Base-by-base conservation (phyloP, 2,888 invertebrate genomes). In the Iphiclides podalirius region DNA sequence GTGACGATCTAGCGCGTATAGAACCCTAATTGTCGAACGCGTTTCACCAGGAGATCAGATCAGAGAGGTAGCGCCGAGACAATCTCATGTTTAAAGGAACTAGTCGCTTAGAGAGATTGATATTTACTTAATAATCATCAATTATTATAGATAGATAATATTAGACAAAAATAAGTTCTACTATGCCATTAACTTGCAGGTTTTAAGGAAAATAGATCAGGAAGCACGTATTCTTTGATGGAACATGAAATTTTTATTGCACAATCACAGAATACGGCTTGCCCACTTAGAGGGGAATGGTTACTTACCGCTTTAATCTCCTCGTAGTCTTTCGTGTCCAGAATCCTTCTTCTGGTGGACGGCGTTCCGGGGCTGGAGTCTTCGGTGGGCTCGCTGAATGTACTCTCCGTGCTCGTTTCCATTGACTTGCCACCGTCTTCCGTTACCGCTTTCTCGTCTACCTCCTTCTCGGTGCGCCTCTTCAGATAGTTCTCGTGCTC, bases 351-450 rank as follows among this genome's bases (percentile, higher is more conserved):
- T 57, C 85, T 78, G 4, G 80, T 60, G 9, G 75, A 72, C 6
- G 87, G 78, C 1, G 85, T 80, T 47, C 82, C 86, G 0, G 85
- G 84, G 55, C 81, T 86, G 0, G 75, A 67, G 39, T 87, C 85
- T 53, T 84, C 86, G 7, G 79, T 79, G 0, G 72, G 67, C 46
- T 84, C 87, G 58, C 88, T 87, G 4, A 84, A 64, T 0, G 85
- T 85, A 49, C 86, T 85, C 41, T 88, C 88, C 1, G 87, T 84
- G 53, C 85, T 87, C 0, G 84, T 85, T 39, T 88, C 88, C 88
- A 88, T 88, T 1, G 83, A 81, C 37, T 80, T 85, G 0, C 70
- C 64, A 31, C 72, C 82, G 44, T 87, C 77, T 1, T 69, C 70
- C 11, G 31, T n/a, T 6, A 20, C 20, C 3, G 6, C 20, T 52